These are phyloP conservation scores for Nyctereutes procyonoides DNA, from an alignment of 2,113 vertebrate species.

Conservation along the genomic window DNA sequence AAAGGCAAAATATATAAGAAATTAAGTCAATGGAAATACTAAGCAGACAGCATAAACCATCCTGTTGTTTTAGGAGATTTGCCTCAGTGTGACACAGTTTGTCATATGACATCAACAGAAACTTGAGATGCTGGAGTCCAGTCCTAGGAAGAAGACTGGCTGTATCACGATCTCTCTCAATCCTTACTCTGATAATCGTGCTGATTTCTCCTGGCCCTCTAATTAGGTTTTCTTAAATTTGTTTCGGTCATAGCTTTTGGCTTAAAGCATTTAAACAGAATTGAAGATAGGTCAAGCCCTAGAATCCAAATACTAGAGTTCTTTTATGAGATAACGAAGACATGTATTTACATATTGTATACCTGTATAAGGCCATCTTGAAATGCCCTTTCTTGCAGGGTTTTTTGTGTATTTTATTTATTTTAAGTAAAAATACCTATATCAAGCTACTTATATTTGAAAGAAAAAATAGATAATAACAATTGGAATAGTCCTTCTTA, in stretches of 20 bases:
- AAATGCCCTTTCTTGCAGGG: neutral
- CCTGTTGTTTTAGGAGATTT: neutral
- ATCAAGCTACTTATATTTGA: neutral
- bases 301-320: neutral
- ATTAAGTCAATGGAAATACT: neutral
- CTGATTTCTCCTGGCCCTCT: neutral
- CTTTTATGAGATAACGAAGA: conserved; percentile 32
- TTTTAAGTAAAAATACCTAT: neutral
- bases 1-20: neutral
- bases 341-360: neutral
- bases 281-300: neutral
- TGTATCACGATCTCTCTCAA: neutral
- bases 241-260: neutral
- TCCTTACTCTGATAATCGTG: neutral
- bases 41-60: neutral
- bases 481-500: neutral
- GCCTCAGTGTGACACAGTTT: neutral
- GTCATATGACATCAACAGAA: neutral
- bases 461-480: neutral
- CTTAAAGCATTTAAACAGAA: conserved; percentile 13
- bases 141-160: neutral
- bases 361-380: neutral
- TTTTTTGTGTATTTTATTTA: neutral
- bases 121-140: neutral
- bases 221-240: neutral